phyloP scores from a whole-genome alignment of 2,113 vertebrate genomes.

The Galemys pyrenaicus region DNA sequence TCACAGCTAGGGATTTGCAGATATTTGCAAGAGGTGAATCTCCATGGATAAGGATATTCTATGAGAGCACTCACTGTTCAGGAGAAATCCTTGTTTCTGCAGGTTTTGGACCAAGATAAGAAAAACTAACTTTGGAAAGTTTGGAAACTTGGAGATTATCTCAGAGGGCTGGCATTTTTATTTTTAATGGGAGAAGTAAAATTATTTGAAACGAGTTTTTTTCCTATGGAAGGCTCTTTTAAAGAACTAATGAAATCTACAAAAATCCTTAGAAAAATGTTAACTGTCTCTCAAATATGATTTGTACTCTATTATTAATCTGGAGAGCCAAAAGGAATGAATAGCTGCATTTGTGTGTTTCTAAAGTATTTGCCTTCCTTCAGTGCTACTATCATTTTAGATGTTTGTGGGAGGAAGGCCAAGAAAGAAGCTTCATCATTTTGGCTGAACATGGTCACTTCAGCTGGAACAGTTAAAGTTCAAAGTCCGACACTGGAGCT shows the following conservation, averaged over 20 bases:
- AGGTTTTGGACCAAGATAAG: neutral
- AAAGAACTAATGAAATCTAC: neutral
- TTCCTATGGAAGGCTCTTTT: neutral
- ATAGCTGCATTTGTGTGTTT: neutral
- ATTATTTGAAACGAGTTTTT: slow-evolving; percentile 10
- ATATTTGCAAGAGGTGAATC: neutral
- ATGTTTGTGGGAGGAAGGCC: neutral
- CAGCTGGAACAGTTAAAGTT: neutral
- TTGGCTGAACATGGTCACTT: neutral
- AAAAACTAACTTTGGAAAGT: slow-evolving; percentile 49
- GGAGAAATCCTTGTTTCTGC: neutral
- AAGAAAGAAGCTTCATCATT: neutral
- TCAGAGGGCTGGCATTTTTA: neutral
- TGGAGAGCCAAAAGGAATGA: neutral
- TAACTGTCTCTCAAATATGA: neutral
- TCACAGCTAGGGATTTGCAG: neutral
- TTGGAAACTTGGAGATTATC: neutral
- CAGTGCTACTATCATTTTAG: neutral
- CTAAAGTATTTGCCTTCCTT: neutral
- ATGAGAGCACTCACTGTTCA: neutral
- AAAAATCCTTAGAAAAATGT: slow-evolving; percentile 23
- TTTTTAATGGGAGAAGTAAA: neutral
- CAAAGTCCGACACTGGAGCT: neutral
- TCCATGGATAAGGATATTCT: neutral
- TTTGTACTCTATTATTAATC: neutral